Evolutionary conservation across 2,888 invertebrate species (phyloP), one percentile per base, ranked within the genome.

Genomic region (Steromphala cineraria): DNA sequence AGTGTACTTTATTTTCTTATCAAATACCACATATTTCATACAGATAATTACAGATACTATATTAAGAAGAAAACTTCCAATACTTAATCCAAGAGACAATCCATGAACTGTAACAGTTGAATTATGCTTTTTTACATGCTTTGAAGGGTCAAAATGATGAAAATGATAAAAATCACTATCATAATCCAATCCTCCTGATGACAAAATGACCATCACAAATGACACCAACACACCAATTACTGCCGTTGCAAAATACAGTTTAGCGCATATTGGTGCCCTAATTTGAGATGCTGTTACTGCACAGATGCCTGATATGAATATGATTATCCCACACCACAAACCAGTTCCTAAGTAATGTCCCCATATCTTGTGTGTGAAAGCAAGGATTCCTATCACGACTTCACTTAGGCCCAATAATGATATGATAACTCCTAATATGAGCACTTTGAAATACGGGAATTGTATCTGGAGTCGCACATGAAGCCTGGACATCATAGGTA

Each of bases 321-420:
- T 84, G 19, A 87, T 80, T 1, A 84, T 84, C 4, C 92, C 91
- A 24, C 89, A 86, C 92, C 92, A 92, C 79, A 91, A 87, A 5
- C 92, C 92, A n/a, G 90, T 87, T 17, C 86, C 89, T 19, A 88
- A 86, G 80, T 90, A 89, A 80, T 90, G 87, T 36, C 92, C 92
- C 91, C 90, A 91, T 55, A 90, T 86, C 67, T 84, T 83, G 62
- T 87, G 83, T 13, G 85, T 86, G 85, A 90, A 89, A 13, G 89
- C 88, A 19, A 91, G 77, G 0, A 90, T 87, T 21, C 89, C 87
- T n/a, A 89, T 86, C 4, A 89, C 84, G 17, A 91, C 88, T 53
- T 89, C 87, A 19, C 86, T 88, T 2, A 89, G 80, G 21, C 91
- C 92, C 53, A 90, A 85, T 17, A 90, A 56, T 67, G 89, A 86